phyloP scores from a whole-genome alignment of 2,797 vertebrate genomes.

The Enteromius afrohamiltoni region DNA sequence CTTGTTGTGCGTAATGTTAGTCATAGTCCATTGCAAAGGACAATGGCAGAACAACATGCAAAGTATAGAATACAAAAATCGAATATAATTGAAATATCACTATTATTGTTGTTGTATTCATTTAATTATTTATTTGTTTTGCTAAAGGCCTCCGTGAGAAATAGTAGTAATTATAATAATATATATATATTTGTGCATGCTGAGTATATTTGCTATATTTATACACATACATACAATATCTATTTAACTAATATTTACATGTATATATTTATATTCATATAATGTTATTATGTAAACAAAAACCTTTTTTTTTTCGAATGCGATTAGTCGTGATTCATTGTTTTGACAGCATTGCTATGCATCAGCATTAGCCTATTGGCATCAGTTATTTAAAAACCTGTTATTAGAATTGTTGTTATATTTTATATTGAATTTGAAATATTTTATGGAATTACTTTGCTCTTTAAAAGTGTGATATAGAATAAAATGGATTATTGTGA shows the following conservation, averaged over 20 bases:
- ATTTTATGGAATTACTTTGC: too few relatives aligned
- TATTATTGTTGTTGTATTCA: not conserved
- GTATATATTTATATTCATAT: not conserved
- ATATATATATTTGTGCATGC: too few relatives aligned
- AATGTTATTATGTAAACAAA: too few relatives aligned
- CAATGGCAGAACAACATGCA: not conserved
- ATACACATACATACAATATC: too few relatives aligned
- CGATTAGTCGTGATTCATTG: too few relatives aligned
- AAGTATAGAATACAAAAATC: not conserved
- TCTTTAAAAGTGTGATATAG: not conserved
- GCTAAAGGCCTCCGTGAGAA: not conserved
- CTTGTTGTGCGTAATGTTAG: not conserved
- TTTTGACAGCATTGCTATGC: too few relatives aligned
- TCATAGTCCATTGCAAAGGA: not conserved
- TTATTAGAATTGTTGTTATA: not conserved
- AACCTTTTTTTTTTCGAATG: too few relatives aligned
- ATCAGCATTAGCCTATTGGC: too few relatives aligned
- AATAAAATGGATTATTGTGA: not conserved
- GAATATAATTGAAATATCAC: not conserved
- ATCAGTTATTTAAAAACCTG: too few relatives aligned
- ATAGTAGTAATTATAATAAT: not conserved
- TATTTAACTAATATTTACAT: too few relatives aligned
- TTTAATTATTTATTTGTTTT: not conserved
- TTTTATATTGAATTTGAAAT: too few relatives aligned
- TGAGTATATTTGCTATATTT: too few relatives aligned